Conservation (phyloP, 2,797 vertebrate genomes). For the Aotus griseimembra region DNA sequence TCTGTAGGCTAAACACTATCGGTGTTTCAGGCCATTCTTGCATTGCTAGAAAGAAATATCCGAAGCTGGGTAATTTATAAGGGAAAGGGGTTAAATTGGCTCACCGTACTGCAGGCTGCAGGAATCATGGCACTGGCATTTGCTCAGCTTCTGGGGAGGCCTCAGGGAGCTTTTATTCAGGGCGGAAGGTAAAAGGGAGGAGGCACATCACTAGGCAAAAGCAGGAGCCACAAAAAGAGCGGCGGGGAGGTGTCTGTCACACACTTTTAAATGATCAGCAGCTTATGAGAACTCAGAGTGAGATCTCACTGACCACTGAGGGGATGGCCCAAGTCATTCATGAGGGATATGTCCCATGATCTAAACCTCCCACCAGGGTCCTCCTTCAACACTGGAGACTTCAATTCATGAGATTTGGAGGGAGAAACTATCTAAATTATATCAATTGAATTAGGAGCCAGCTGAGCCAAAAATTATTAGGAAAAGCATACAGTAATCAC, state of each 20-base stretch:
- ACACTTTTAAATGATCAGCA: not conserved
- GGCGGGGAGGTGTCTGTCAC: not conserved
- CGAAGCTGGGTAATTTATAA: too few relatives aligned
- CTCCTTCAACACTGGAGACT: not conserved
- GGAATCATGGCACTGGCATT: not conserved
- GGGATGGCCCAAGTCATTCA: not conserved
- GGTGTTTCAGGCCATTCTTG: not conserved
- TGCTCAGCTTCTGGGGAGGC: not conserved
- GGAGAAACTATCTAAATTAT: not conserved
- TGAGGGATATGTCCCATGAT: not conserved
- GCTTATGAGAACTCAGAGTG: not conserved
- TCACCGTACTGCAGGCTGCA: not conserved
- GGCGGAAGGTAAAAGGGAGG: not conserved
- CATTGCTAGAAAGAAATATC: not conserved
- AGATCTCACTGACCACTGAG: not conserved
- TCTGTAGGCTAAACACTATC: not conserved
- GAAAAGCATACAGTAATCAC: not conserved
- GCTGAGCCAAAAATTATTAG: not conserved
- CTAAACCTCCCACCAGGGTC: not conserved
- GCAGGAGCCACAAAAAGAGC: not conserved
- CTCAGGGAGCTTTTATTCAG: not conserved
- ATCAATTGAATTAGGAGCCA: not conserved
- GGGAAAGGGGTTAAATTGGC: too few relatives aligned
- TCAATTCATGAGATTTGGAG: not conserved
- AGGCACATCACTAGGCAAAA: not conserved